These are phyloP conservation scores for Brachypteracias leptosomus DNA, from an alignment of 2,113 vertebrate genomes.

Conservation along the genomic window DNA sequence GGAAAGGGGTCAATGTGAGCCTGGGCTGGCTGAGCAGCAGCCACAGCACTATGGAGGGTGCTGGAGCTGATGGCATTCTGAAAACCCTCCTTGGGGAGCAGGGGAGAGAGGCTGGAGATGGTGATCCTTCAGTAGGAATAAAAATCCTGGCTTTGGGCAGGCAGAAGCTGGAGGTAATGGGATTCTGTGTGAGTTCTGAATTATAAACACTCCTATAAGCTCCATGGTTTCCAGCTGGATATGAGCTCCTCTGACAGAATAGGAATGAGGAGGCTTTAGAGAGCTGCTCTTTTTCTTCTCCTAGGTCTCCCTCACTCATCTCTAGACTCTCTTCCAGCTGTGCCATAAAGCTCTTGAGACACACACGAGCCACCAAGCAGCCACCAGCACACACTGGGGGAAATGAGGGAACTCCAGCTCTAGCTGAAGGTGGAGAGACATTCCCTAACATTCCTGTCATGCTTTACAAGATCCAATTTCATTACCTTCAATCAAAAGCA, in stretches of 20 bases:
- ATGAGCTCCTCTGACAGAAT: neutral
- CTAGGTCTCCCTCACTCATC: neutral
- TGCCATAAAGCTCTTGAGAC: neutral
- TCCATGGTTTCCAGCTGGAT: constrained; percentile 19
- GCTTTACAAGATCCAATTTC: neutral
- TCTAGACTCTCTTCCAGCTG: neutral
- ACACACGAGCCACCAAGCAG: neutral
- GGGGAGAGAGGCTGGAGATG: neutral
- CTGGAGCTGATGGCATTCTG: neutral
- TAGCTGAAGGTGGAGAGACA: neutral
- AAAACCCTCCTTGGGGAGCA: neutral
- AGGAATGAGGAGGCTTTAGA: neutral
- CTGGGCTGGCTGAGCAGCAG: neutral
- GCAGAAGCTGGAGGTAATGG: constrained; percentile 37
- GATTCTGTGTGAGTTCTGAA: constrained; percentile 53
- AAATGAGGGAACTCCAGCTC: neutral
- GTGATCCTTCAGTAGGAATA: neutral
- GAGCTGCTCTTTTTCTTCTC: neutral
- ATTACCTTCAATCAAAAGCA: neutral
- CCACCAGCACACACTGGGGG: neutral
- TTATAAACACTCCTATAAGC: constrained; percentile 60
- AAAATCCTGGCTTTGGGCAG: constrained; percentile 19
- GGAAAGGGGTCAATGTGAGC: neutral
- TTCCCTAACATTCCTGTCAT: neutral
- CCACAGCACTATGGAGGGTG: neutral